These are phyloP conservation scores for Meriones unguiculatus DNA, from an alignment of 2,113 vertebrate genomes.

Conservation along the genomic window DNA sequence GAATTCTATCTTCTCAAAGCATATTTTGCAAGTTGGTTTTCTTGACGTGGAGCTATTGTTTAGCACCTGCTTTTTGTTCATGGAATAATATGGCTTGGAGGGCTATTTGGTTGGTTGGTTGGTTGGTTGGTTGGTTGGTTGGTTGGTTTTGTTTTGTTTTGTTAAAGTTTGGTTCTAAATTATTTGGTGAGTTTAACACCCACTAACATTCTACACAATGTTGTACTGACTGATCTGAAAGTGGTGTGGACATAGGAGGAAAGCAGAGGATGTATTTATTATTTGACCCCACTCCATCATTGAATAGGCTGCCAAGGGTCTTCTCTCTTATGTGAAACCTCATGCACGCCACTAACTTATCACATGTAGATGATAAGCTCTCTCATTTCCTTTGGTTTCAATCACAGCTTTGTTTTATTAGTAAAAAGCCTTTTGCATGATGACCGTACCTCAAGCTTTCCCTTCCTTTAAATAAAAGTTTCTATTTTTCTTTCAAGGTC, in stretches of 20 bases:
- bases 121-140: background rate
- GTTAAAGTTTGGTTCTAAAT: background rate
- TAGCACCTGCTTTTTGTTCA: background rate
- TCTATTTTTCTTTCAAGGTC: background rate
- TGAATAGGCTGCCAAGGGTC: background rate
- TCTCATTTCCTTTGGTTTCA: background rate
- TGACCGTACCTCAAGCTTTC: background rate
- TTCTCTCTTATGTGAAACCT: background rate
- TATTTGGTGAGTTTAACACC: background rate
- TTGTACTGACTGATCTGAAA: background rate
- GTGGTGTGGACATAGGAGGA: background rate
- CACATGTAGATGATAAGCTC: background rate
- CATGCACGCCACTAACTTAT: background rate
- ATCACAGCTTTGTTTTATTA: background rate
- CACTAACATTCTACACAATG: background rate
- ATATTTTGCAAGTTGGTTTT: background rate
- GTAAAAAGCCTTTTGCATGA: background rate
- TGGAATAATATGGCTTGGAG: background rate
- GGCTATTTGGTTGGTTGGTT: background rate
- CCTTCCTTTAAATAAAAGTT: background rate
- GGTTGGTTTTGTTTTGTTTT: background rate
- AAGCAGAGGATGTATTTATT: background rate
- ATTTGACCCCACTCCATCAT: background rate
- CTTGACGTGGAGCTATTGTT: background rate
- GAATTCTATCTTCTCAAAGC: slow-evolving; percentile 13